Conservation (phyloP, 2,113 vertebrate genomes). For the Malurus melanocephalus region DNA sequence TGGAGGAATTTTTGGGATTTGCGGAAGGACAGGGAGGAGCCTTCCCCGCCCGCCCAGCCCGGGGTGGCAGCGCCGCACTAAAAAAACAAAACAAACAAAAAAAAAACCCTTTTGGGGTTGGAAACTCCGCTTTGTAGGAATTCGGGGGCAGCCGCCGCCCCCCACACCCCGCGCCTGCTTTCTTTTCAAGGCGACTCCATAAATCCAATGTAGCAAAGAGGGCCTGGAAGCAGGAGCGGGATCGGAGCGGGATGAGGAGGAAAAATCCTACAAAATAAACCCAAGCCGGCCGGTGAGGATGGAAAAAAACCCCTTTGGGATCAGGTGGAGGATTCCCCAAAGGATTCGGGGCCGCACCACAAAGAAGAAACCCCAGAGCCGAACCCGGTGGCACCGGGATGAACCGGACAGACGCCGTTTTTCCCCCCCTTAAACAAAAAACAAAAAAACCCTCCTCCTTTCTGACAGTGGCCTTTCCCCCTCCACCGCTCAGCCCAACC, state of each 20-base stretch:
- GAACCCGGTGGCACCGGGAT: not conserved
- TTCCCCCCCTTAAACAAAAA: too few species aligned
- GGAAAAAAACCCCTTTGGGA: not conserved
- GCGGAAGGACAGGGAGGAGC: not conserved
- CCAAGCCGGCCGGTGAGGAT: not conserved
- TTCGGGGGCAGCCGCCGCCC: not conserved
- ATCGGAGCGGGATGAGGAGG: not conserved
- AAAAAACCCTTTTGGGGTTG: not conserved
- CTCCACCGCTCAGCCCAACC: conserved; percentile 9
- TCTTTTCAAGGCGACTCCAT: conserved; percentile 10
- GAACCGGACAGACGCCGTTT: not conserved
- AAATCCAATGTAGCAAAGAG: conserved; percentile 42
- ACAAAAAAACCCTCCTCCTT: not conserved
- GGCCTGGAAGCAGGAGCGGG: conserved; percentile 1
- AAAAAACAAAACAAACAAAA: too few species aligned
- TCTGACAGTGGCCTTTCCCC: conserved; percentile 41
- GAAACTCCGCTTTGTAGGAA: not conserved
- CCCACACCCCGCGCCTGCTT: not conserved
- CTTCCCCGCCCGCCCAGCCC: not conserved
- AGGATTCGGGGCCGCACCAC: not conserved
- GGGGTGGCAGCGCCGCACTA: not conserved
- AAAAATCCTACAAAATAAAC: not conserved
- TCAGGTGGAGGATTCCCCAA: not conserved
- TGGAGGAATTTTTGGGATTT: not conserved
- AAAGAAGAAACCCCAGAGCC: fast-evolving